Percentiles rank a stretch among this genome's conserved stretches.
phyloP scores from a whole-genome alignment of 2,888 invertebrate genomes.

The Dryobotodes eremita region DNA sequence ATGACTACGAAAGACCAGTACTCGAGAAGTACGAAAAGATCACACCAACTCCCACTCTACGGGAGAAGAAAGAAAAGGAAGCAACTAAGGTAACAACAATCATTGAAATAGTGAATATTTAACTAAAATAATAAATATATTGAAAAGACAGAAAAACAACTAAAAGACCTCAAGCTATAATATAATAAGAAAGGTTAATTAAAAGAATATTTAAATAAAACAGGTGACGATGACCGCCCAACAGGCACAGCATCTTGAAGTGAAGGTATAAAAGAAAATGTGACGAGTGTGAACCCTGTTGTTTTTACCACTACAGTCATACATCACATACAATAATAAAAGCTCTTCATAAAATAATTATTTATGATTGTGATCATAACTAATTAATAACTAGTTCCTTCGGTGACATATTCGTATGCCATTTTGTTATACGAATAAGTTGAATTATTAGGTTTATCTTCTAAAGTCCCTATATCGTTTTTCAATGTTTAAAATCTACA shows the following conservation, averaged over 20 bases:
- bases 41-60: slow-evolving; percentile 85
- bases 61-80: slow-evolving; percentile 88
- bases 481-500: neutral
- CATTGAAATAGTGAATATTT: neutral
- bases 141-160: neutral
- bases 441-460: neutral
- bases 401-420: neutral
- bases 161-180: neutral
- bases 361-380: neutral
- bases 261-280: slow-evolving; percentile 81
- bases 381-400: neutral
- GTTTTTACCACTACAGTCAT: slow-evolving; percentile 46
- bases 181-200: slow-evolving; percentile 14
- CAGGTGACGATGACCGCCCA: slow-evolving; percentile 83
- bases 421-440: neutral
- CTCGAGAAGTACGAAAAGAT: slow-evolving; percentile 93
- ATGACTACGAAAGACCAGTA: slow-evolving; percentile 94
- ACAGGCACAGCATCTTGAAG: slow-evolving; percentile 81
- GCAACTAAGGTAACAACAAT: slow-evolving; percentile 77
- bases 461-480: neutral
- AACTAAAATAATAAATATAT: neutral
- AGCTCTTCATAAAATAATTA: neutral
- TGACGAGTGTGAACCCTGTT: slow-evolving; percentile 35
- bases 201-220: slow-evolving; percentile 71
- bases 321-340: slow-evolving; percentile 31